Evolutionary conservation across 1,140 invertebrate genomes (phyloP).

Genomic region (Antheraea pernyi): DNA sequence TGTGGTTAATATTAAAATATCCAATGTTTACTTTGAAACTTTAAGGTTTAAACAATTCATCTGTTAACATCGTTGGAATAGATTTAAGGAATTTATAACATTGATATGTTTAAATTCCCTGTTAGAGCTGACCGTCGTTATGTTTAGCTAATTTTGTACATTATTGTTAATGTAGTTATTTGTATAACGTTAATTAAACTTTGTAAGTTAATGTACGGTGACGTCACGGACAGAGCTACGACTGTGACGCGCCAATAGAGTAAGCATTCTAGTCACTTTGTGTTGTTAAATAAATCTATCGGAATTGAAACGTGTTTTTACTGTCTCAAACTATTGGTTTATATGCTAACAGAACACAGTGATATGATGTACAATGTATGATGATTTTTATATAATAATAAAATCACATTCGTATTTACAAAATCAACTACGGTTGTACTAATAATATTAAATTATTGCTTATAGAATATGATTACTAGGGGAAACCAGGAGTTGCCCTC

Average conservation of each 20-base stretch:
- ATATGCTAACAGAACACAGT: too few species aligned
- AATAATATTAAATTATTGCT: too few species aligned
- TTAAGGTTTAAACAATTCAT: not conserved
- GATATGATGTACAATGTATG: too few species aligned
- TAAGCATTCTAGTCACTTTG: not conserved
- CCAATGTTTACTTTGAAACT: not conserved
- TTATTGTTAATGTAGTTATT: conserved; percentile 2
- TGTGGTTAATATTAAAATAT: not conserved
- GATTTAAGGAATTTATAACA: too few species aligned
- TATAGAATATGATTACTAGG: too few species aligned
- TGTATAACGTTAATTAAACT: not conserved
- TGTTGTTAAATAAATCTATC: conserved; percentile 2
- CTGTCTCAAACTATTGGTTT: not conserved
- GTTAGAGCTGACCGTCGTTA: too few species aligned
- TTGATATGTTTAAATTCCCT: too few species aligned
- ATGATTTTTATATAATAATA: too few species aligned
- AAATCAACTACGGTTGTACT: too few species aligned
- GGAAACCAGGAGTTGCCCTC: too few species aligned
- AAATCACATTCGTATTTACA: too few species aligned
- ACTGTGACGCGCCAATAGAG: not conserved
- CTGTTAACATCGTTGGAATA: too few species aligned
- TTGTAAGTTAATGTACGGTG: not conserved
- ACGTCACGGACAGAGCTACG: not conserved
- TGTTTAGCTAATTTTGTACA: not conserved
- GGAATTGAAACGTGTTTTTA: not conserved